phyloP scores from a whole-genome alignment of 2,888 invertebrate species.

The Congeria kusceri region DNA sequence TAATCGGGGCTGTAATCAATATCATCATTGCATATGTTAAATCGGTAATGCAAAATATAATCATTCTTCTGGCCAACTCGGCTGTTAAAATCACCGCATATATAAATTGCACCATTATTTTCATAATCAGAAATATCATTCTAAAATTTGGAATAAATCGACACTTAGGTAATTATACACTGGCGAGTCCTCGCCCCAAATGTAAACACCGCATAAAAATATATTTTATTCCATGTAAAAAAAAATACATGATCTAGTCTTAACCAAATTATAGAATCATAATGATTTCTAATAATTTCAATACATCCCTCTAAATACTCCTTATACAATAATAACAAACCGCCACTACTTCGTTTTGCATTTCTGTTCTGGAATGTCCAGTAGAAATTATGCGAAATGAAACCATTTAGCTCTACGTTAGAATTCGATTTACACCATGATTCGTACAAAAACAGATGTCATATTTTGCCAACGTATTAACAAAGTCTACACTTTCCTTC shows the following conservation, averaged over 20 bases:
- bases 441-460: not conserved
- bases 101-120: not conserved
- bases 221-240: not conserved
- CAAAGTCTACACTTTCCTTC: not conserved
- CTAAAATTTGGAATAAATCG: slow-evolving; percentile 1
- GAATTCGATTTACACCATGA: not conserved
- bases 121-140: slow-evolving; percentile 1
- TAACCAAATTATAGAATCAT: slow-evolving; percentile 5
- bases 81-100: not conserved
- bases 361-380: not conserved
- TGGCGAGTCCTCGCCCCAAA: slow-evolving; percentile 4
- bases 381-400: not conserved
- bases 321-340: not conserved
- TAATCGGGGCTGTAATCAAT: not conserved
- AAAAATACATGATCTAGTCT: slow-evolving; percentile 6
- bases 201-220: slow-evolving; percentile 5
- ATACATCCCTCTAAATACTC: not conserved
- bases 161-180: not conserved
- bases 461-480: not conserved
- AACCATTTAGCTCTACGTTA: not conserved
- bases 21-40: not conserved
- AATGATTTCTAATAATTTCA: slow-evolving; percentile 6
- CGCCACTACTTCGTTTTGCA: slow-evolving; percentile 6
- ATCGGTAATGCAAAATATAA: not conserved
- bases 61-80: not conserved